Base-by-base conservation (phyloP, 2,888 invertebrate species). In the Melanostoma mellinum region DNA sequence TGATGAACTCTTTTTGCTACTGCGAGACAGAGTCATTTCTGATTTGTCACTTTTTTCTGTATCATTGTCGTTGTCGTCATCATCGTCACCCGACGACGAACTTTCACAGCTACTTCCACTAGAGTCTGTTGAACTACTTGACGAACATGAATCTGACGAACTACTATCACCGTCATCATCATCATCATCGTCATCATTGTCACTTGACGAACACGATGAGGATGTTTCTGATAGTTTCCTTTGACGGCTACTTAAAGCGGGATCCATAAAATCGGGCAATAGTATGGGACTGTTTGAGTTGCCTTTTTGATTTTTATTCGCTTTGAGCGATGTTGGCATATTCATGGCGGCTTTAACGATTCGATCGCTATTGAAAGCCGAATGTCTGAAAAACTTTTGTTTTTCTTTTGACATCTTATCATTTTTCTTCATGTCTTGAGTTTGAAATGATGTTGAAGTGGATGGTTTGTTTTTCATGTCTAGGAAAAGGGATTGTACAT, bases 371-470 rank as follows among this genome's bases (percentile, higher is more conserved):
- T 96, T 95, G 91, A 96, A 96, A 69, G 95, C 95, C 88, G 95
- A 95, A 90, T 94, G 93, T 90, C 95, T 93, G 93, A 96, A 96
- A 93, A 96, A 96, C 92, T 96, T 96, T 92, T 95, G 96, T 92
- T 96, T 96, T 93, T 96, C 96, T 92, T 96, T 95, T 86, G 96
- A 96, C 93, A 96, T 96, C 90, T 92, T 92, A 91, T 95, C 95
- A 91, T 94, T 93, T 90, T 94, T 93, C 90, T 86, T 86, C 53
- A 88, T 90, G 89, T 90, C 90, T 89, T 90, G 90, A 88, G 46
- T 48, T 42, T 81, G 77, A 44, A 68, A 72, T 52, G 77, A 67
- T 60, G 79, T 58, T 32, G 77, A 75, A 6, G 74, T 79, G 2
- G 72, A 81, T 58, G 75, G 75, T 38, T 78, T 86, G 52, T 38